Evolutionary conservation across 2,888 invertebrate genomes (phyloP).

Genomic region (Atethmia centrago): DNA sequence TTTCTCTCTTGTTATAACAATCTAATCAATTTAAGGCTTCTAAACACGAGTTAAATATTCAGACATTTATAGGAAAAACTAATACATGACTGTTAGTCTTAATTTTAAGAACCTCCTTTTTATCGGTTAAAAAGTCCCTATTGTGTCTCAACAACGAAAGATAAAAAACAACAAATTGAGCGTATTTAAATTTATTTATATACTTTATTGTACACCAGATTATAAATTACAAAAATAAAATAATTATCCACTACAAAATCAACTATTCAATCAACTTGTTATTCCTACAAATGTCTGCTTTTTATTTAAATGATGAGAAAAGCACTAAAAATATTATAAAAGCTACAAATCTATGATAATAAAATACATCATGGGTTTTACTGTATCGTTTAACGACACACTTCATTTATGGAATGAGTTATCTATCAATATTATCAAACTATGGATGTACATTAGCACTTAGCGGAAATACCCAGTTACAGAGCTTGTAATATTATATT

Average conservation of each 20-base stretch:
- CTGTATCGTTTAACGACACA: not conserved
- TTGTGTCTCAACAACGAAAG: not conserved
- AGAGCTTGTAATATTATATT: not conserved
- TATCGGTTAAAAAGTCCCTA: not conserved
- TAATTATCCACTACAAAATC: no score
- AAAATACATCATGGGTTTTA: not conserved
- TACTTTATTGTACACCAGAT: no score
- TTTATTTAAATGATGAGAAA: not conserved
- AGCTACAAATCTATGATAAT: constrained; percentile 30
- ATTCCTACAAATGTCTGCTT: constrained; percentile 32
- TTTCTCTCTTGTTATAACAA: constrained; percentile 52
- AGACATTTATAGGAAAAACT: constrained; percentile 12
- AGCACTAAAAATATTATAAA: not conserved
- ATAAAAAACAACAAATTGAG: constrained; percentile 1
- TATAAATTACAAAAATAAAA: no score
- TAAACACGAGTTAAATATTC: constrained; percentile 1
- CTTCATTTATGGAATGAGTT: not conserved
- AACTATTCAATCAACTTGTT: not conserved
- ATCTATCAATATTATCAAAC: not conserved
- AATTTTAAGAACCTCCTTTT: not conserved
- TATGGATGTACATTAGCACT: no score
- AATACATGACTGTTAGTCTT: not conserved
- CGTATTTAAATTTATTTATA: no score
- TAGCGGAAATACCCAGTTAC: not conserved
- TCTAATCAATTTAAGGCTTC: constrained; percentile 52